phyloP scores from a whole-genome alignment of 2,113 vertebrate species.

The Donacobius atricapilla region DNA sequence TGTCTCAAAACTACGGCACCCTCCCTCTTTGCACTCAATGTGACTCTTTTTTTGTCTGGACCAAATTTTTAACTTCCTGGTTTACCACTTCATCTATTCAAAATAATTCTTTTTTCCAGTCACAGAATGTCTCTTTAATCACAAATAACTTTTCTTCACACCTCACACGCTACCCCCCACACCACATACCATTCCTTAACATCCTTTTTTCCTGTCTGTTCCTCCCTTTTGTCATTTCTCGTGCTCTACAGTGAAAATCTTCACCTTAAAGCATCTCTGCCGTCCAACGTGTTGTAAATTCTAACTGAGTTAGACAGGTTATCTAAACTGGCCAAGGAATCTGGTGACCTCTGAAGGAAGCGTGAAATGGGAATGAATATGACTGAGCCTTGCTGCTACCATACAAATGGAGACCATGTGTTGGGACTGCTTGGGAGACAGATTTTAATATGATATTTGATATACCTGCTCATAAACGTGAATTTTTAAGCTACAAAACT shows the following conservation, averaged over 20 bases:
- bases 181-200: rapidly evolving
- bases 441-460: neutral
- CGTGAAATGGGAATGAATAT: neutral
- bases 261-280: neutral
- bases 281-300: neutral
- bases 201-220: neutral
- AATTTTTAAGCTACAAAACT: neutral
- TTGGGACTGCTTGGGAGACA: neutral
- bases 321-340: neutral
- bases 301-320: neutral
- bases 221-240: neutral
- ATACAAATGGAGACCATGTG: neutral
- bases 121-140: neutral
- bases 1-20: neutral
- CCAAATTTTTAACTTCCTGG: neutral
- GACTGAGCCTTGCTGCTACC: neutral
- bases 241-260: neutral
- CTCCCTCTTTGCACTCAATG: neutral
- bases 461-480: neutral
- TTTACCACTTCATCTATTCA: neutral
- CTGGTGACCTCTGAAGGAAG: neutral
- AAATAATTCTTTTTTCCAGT: neutral
- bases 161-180: rapidly evolving
- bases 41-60: neutral
- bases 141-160: neutral